Percentiles rank a stretch among this genome's conserved stretches.
Evolutionary conservation across 2,797 vertebrate genomes (phyloP).

Genomic region (Taeniopygia guttata): DNA sequence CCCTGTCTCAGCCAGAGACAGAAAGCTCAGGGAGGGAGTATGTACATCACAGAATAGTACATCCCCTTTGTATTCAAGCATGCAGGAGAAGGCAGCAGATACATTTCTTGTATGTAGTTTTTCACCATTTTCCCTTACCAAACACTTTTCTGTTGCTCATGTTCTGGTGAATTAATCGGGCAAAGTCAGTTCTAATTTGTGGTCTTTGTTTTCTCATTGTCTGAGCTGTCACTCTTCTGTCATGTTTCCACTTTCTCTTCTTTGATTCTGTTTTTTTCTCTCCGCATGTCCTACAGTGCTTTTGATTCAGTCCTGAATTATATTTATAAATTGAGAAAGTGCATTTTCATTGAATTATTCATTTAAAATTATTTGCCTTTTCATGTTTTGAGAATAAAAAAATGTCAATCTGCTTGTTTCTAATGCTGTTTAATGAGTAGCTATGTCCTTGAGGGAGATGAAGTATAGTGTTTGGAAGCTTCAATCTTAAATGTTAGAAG

Average conservation of each 20-base stretch:
- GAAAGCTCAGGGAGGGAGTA: background rate
- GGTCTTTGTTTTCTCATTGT: background rate
- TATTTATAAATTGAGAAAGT: background rate
- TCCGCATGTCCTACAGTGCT: background rate
- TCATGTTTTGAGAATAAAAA: conserved; percentile 15
- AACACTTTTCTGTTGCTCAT: background rate
- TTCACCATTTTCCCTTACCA: background rate
- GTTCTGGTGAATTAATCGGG: background rate
- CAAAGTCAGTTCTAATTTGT: background rate
- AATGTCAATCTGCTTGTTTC: background rate
- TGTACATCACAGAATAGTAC: background rate
- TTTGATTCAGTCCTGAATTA: conserved; percentile 12
- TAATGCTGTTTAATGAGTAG: background rate
- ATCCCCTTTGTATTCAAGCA: background rate
- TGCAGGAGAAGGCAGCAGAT: background rate
- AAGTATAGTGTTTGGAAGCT: background rate
- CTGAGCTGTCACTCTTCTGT: background rate
- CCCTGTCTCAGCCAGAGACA: background rate
- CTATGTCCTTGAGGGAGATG: background rate
- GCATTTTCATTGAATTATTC: conserved; percentile 40
- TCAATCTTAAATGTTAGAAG: background rate
- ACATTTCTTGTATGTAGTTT: background rate
- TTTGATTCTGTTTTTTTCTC: background rate
- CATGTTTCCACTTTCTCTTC: background rate
- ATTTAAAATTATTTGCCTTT: background rate